Conservation (phyloP, 1,140 invertebrate genomes). For the Caenorhabditis inopinata region DNA sequence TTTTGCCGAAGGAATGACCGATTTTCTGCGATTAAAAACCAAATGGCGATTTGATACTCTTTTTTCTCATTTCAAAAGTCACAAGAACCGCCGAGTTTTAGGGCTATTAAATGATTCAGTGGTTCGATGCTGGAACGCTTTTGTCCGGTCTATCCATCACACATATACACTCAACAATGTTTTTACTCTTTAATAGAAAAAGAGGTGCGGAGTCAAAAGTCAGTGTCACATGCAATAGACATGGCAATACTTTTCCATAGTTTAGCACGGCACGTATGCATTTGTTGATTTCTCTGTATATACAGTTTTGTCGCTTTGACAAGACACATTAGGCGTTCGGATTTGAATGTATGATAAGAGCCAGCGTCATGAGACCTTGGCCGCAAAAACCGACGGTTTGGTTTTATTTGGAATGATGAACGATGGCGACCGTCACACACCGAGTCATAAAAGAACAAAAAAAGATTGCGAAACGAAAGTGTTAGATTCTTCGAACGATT, state of each 20-base stretch:
- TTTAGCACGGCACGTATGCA: neutral
- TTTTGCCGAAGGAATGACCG: neutral
- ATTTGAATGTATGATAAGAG: conserved; percentile 17
- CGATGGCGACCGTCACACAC: neutral
- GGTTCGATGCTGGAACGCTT: conserved; percentile 22
- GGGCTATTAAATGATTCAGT: conserved; percentile 10
- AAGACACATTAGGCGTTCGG: neutral
- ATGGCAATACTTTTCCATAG: neutral
- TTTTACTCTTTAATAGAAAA: neutral
- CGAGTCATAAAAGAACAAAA: neutral
- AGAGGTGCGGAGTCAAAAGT: neutral
- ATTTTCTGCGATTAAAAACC: neutral
- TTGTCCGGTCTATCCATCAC: neutral
- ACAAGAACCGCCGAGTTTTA: neutral
- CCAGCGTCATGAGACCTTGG: neutral
- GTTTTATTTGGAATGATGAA: neutral
- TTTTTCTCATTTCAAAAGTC: neutral
- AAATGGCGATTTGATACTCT: neutral
- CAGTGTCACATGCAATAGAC: conserved; percentile 10
- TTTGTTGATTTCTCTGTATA: neutral
- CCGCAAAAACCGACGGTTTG: conserved; percentile 1
- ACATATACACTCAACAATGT: neutral
- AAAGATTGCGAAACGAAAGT: conserved; percentile 23
- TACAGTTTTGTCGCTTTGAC: neutral
- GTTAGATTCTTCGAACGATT: conserved; percentile 13